A percentile compares a stretch with the other conserved stretches of the same genome.
Evolutionary conservation across 1,140 invertebrate genomes (phyloP).

Genomic region (Drosophila orena): DNA sequence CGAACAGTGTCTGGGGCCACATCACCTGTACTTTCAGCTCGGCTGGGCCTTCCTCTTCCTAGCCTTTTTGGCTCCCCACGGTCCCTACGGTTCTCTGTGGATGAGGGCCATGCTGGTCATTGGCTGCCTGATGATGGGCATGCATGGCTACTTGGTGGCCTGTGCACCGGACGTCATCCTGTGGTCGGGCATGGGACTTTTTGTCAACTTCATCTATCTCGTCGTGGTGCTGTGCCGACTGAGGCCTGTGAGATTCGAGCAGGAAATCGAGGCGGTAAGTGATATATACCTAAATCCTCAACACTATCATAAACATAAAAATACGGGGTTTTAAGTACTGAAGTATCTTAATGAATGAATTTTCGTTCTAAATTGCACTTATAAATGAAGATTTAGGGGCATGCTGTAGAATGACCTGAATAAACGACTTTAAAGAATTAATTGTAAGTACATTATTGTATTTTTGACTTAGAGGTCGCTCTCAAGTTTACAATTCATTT

Average conservation of each 20-base stretch:
- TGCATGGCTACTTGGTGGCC: conserved; percentile 93
- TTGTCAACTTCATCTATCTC: conserved; percentile 93
- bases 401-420: too few relatives aligned
- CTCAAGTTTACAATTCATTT: too few relatives aligned
- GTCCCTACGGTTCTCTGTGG: conserved; percentile 92
- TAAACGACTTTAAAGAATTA: too few relatives aligned
- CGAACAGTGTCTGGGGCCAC: conserved; percentile 87
- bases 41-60: conserved; percentile 93
- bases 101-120: conserved; percentile 90
- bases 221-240: conserved; percentile 92
- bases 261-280: conserved; percentile 93
- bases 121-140: conserved; percentile 90
- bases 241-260: conserved; percentile 92
- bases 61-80: conserved; percentile 92
- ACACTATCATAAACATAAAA: too few relatives aligned
- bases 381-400: too few relatives aligned
- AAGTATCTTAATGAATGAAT: too few relatives aligned
- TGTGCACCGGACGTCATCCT: conserved; percentile 94
- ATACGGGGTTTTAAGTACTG: conserved; percentile 53
- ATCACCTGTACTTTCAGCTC: conserved; percentile 93
- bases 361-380: too few relatives aligned
- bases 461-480: too few relatives aligned
- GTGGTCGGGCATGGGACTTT: conserved; percentile 93
- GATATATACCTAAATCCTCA: background rate
- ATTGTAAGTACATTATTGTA: too few relatives aligned